These are phyloP conservation scores for Choloepus hoffmanni DNA, from an alignment of 2,113 vertebrate genomes.

Conservation along the genomic window DNA sequence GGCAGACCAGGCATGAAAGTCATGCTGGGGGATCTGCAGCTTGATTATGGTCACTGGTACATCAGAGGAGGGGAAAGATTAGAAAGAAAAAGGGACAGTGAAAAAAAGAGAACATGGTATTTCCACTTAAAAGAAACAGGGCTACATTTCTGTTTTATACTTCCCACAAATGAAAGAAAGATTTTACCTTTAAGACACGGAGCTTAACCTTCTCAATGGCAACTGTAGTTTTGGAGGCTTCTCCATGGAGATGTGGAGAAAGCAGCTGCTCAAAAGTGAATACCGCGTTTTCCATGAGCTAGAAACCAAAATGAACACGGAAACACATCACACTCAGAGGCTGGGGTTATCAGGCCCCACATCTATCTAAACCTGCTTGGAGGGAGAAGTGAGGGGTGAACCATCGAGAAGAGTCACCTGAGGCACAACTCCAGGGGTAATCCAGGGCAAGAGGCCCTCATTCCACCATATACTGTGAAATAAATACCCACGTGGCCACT, in stretches of 20 bases:
- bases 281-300: conserved; percentile 94
- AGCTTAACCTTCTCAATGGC: conserved; percentile 92
- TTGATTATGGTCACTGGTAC: background rate
- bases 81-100: background rate
- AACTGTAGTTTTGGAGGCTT: conserved; percentile 80
- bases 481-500: background rate
- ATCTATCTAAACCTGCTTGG: too few relatives aligned
- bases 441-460: background rate
- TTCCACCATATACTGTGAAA: background rate
- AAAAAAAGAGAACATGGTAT: background rate
- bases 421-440: background rate
- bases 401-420: background rate
- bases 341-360: rapidly evolving
- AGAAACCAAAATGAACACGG: conserved; percentile 53
- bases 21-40: rapidly evolving
- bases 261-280: conserved; percentile 93
- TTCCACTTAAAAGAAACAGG: conserved; percentile 11
- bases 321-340: conserved; percentile 46
- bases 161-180: background rate
- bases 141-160: background rate
- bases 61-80: background rate
- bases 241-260: conserved; percentile 85
- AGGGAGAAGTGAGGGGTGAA: background rate
- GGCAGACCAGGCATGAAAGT: conserved; percentile 58
- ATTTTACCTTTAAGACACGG: conserved; percentile 93